Evolutionary conservation across 2,888 invertebrate genomes (phyloP).

Genomic region (Chironomus tentans): DNA sequence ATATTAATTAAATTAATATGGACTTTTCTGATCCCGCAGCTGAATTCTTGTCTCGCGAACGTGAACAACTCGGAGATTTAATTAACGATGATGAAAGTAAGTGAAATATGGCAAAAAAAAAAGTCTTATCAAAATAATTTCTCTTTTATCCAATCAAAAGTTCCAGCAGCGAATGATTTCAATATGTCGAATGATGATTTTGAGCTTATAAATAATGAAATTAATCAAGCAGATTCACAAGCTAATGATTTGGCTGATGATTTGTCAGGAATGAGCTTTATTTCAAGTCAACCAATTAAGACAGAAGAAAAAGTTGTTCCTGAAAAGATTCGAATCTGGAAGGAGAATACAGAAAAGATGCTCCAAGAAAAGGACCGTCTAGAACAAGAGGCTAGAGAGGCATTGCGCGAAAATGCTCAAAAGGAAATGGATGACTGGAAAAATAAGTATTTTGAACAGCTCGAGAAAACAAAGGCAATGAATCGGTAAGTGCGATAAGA

Average conservation of each 20-base stretch:
- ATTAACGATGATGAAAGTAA: slow-evolving; percentile 16
- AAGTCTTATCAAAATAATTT: background rate
- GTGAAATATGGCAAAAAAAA: background rate
- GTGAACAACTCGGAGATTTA: slow-evolving; percentile 4
- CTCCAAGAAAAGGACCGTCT: background rate
- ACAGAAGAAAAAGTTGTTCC: background rate
- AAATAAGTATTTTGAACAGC: slow-evolving; percentile 3
- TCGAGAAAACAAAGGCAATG: slow-evolving; percentile 14
- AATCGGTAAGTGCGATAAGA: background rate
- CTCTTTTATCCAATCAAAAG: background rate
- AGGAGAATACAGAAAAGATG: background rate
- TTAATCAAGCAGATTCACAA: background rate
- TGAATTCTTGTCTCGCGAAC: slow-evolving; percentile 6
- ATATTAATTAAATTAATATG: background rate
- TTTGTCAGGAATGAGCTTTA: slow-evolving; percentile 18
- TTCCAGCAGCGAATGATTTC: background rate
- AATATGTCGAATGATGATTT: slow-evolving; percentile 17
- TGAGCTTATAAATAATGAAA: slow-evolving; percentile 20
- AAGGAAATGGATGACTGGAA: slow-evolving; percentile 20
- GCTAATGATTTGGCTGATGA: slow-evolving; percentile 8
- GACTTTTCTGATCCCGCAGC: slow-evolving; percentile 23
- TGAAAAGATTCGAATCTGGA: slow-evolving; percentile 15
- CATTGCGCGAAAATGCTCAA: background rate
- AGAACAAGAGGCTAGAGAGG: slow-evolving; percentile 8
- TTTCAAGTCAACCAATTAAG: background rate